Percentiles rank a stretch among this genome's conserved stretches.
Conservation (phyloP, 1,140 invertebrate species). For the Meloidogyne hapla region DNA sequence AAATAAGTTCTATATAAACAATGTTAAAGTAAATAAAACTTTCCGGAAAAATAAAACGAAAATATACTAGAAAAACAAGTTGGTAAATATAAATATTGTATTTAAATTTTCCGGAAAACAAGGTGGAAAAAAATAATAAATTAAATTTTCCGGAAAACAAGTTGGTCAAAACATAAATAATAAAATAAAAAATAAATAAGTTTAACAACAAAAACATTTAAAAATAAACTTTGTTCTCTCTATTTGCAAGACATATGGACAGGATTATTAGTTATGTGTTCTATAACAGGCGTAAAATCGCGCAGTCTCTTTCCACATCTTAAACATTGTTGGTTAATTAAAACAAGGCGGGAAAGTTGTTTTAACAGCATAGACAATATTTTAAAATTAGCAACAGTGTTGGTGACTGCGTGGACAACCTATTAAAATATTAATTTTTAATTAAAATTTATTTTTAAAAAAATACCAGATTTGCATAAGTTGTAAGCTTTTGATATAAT, state of each 20-base stretch:
- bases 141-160: background rate
- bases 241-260: conserved; percentile 17
- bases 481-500: conserved; percentile 27
- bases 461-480: conserved; percentile 12
- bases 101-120: no score
- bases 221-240: conserved; percentile 4
- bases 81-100: no score
- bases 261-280: background rate
- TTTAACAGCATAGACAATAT: background rate
- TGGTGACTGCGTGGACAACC: background rate
- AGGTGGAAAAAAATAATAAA: no score
- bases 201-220: background rate
- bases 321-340: conserved; percentile 4
- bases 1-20: no score
- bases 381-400: background rate
- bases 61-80: no score
- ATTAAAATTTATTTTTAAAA: no score
- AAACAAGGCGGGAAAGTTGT: conserved; percentile 10
- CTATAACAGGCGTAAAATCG: conserved; percentile 15
- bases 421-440: background rate
- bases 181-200: no score
- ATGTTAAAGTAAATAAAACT: no score
- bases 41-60: no score
- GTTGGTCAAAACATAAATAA: no score
- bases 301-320: conserved; percentile 17